Base-by-base conservation (phyloP, 2,797 vertebrate genomes). In the Notoglanidium macrostoma region DNA sequence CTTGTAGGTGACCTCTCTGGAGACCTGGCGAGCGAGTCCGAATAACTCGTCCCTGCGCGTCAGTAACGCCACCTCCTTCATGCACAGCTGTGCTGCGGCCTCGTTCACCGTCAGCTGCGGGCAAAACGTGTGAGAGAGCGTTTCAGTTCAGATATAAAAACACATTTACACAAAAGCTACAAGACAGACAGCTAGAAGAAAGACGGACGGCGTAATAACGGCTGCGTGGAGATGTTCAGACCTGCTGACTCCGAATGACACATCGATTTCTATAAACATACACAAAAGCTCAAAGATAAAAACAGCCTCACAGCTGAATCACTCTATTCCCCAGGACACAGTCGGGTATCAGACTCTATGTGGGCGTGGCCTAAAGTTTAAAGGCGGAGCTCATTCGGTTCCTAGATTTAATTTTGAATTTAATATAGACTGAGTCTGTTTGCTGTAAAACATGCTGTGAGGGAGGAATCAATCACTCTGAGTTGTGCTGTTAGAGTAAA, bases 1-100 rank as follows among this genome's bases (percentile, higher is more conserved):
- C 90, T 99, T 99, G 95, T 99, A 99, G 29, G 98, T 99, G 92
- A 99, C 98, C 92, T 99, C 98, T 90, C 98, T 96, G 90, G 98
- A 99, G 90, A 99, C 97, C 92, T 99, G 98, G 55, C 98, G 95
- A 19, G 98, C 97, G 86, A 99, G 95, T 0, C 97, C 97, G 23
- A 99, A 99, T 32, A 99, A 96, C 91, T 99, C 98, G 55, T 99
- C 98, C 81, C 98, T 96, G 54, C 98, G 97, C 0, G 97, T 98
- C 92, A 99, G 90, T 91, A 99, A 92, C 0, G 97, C 97, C 21
- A 96, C 96, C 90, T 99, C 98, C 87, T 98, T 97, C 93, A 98
- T 97, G 59, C 98, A 99, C 88, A 99, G 96, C 94, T 99, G 98
- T 5, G 98, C 98, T 0, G 98, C 98, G 0, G 98, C 98, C 94